Evolutionary conservation across 2,888 invertebrate species (phyloP).

Genomic region (Drosophila neotestacea): DNA sequence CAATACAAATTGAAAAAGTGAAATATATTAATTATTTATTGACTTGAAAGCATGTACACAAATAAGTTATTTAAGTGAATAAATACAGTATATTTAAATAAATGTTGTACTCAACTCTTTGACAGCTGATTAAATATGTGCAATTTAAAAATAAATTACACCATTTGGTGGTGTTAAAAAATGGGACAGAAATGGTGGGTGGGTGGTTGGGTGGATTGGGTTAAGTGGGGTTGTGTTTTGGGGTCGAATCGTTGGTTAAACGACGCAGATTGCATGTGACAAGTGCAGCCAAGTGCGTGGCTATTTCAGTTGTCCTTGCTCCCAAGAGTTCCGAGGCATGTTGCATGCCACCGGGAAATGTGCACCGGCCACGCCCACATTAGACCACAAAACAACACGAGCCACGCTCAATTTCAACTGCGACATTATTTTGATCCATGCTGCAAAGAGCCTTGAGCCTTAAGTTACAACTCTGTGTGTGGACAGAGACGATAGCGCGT

Average conservation of each 20-base stretch:
- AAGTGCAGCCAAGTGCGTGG: constrained; percentile 53
- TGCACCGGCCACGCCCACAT: constrained; percentile 11
- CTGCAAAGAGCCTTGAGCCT: constrained; percentile 21
- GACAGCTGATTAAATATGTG: constrained; percentile 72
- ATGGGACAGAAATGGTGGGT: background rate
- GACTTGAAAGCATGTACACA: constrained; percentile 13
- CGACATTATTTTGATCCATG: constrained; percentile 34
- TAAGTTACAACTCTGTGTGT: constrained; percentile 1
- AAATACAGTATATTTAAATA: constrained; percentile 1
- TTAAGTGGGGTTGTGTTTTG: background rate
- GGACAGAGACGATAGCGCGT: constrained; percentile 8
- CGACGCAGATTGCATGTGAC: constrained; percentile 54
- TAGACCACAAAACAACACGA: background rate
- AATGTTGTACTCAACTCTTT: background rate
- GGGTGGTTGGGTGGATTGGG: too few species aligned
- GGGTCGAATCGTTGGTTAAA: constrained; percentile 1
- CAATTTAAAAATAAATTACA: constrained; percentile 63
- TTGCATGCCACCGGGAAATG: constrained; percentile 7
- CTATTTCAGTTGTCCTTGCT: constrained; percentile 35
- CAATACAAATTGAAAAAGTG: background rate
- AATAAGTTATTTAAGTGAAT: background rate
- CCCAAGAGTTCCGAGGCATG: background rate
- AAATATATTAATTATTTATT: constrained; percentile 19
- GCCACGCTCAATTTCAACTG: constrained; percentile 14
- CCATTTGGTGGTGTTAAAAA: background rate